Evolutionary conservation across 2,888 invertebrate genomes (phyloP), one percentile per base, ranked within the genome.

Genomic region (Stenurella melanura): DNA sequence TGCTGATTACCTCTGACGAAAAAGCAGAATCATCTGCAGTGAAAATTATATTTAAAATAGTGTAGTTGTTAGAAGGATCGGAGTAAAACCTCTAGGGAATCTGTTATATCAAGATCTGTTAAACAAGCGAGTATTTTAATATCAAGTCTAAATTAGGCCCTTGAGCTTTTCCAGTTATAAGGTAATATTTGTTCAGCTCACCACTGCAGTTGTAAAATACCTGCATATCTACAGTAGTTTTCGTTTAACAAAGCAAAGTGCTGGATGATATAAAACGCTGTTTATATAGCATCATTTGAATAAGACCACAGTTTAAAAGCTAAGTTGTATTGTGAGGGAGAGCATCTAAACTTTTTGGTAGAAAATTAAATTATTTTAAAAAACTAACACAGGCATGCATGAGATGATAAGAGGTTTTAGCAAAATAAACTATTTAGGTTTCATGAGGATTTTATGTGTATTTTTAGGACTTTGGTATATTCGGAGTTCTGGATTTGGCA

Each of bases 181-280:
- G 21, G 70, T 26, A 60, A 70, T 60, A 70, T 70, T 70, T 70
- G 70, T 50, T 61, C 60, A 70, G 15, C 60, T 70, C 60, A 50
- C 42, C 70, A 21, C 60, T 58, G 69, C 57, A 57, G 57, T 19
- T 69, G 19, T 38, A 60, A 70, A 60, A 60, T 60, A 60, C 21
- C 70, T 26, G 61, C 50, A 30, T 68, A 61, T 61, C 60, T 60
- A 60, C 60, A 70, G 60, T 61, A 61, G 70, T 60, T 70, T 60
- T 60, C 21, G 60, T 30, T 38, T 18, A 18, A 61, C 30, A n/a
- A 42, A 70, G 60, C 42, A 60, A 54, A 67, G 21, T 50, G 50
- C 26, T 56, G 42, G 42, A 42, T 18, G 19, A 56, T 67, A 50
- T 21, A 67, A 26, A n/a, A 67, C 67, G 21, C n/a, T 54, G 56